These are phyloP conservation scores for Noturus placidus DNA, from an alignment of 2,113 vertebrate genomes.

Conservation along the genomic window DNA sequence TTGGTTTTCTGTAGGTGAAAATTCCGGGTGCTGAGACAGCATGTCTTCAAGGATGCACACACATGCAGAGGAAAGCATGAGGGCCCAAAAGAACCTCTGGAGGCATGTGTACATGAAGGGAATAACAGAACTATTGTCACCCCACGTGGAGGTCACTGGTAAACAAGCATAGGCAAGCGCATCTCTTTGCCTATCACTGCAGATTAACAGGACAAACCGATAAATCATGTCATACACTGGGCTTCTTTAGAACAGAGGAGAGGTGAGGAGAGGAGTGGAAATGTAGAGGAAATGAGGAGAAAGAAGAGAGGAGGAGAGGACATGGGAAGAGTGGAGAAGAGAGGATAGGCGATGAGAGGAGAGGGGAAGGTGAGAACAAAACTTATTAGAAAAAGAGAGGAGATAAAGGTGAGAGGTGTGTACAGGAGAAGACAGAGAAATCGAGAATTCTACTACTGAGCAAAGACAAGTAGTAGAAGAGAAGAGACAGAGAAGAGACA, in stretches of 20 bases:
- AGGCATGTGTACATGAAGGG: slow-evolving; percentile 48
- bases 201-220: slow-evolving; percentile 54
- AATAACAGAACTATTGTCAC: slow-evolving; percentile 49
- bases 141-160: slow-evolving; percentile 50
- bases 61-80: slow-evolving; percentile 39
- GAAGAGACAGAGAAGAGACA: background rate
- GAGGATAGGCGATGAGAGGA: background rate
- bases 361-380: background rate
- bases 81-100: slow-evolving; percentile 40
- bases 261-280: background rate
- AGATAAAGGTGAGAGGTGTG: background rate
- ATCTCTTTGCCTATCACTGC: slow-evolving; percentile 50
- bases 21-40: slow-evolving; percentile 53
- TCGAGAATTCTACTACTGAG: background rate
- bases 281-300: background rate
- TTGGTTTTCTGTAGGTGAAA: slow-evolving; percentile 34
- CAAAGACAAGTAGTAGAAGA: background rate
- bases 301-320: background rate
- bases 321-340: too few species aligned
- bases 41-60: slow-evolving; percentile 44
- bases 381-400: background rate
- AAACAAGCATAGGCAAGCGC: slow-evolving; percentile 49
- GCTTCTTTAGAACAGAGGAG: slow-evolving; percentile 28
- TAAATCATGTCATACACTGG: slow-evolving; percentile 46
- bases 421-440: background rate